Conservation (phyloP, 2,797 vertebrate species). For the Mionectes olivaceus region DNA sequence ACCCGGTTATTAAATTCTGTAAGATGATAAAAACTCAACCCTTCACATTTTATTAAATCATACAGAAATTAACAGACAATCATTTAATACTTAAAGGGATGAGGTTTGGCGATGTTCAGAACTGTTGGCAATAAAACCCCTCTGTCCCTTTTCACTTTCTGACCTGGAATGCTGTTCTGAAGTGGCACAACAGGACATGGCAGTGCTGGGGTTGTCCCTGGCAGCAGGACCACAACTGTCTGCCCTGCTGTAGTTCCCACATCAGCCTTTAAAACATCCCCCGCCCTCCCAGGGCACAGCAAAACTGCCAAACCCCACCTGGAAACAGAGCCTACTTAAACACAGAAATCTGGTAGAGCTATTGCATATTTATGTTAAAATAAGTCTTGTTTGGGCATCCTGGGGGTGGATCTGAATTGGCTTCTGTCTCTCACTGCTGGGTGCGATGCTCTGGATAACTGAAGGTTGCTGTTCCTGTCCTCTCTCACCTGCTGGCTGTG, state of each 20-base stretch:
- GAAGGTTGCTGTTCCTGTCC: background rate
- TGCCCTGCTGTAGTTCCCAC: background rate
- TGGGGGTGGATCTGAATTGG: background rate
- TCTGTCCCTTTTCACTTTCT: background rate
- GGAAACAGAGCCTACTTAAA: background rate
- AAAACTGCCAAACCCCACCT: background rate
- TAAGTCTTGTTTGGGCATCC: background rate
- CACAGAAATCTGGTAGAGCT: background rate
- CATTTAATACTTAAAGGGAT: background rate
- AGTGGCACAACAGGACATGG: background rate
- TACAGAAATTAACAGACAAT: background rate
- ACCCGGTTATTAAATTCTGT: constrained; percentile 20
- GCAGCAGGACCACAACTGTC: background rate
- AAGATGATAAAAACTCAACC: background rate
- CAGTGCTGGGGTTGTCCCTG: background rate
- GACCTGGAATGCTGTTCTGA: background rate
- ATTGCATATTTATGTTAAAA: background rate
- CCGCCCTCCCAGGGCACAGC: background rate
- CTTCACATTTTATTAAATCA: constrained; percentile 41
- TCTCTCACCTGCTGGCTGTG: accelerated
- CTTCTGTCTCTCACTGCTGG: background rate
- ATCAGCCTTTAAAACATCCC: accelerated
- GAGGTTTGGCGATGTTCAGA: background rate
- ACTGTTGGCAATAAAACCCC: background rate
- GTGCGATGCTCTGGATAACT: background rate